Evolutionary conservation across 1,140 invertebrate species (phyloP), one percentile per base, ranked within the genome.

Genomic region (Medauroidea extradentata): DNA sequence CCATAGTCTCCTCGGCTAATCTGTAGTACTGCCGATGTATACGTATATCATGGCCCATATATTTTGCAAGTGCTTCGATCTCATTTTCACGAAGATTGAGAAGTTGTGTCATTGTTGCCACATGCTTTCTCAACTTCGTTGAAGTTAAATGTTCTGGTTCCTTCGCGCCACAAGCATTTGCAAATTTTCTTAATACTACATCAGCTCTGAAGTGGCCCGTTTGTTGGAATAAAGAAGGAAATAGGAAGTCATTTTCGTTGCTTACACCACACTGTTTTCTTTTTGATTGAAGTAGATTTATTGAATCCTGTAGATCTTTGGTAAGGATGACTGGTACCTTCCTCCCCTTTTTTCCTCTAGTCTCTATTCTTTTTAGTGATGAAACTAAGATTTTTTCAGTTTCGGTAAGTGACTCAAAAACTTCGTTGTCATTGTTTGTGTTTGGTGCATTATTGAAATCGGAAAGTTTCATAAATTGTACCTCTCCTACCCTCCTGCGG

Each of bases 61-160:
- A 56, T 18, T 52, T 23, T 1, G 58, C 61, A 27, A 60, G 55
- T 25, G 57, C 51, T 14, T 63, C 61, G 13, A 53, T 48, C 54
- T 65, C 64, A 5, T 51, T 29, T 13, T 57, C 53, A 13, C 5
- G 60, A 0, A 65, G 27, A 49, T 58, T 61, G 29, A 65, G 16
- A 43, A 65, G 44, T 51, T 65, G 57, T 25, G 61, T 29, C 5
- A 65, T 53, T 18, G 57, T 63, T 7, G 64, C 61, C 1, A 63
- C 60, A 53, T 63, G 64, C 54, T 65, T 63, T 19, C 61, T 27
- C n/a, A 65, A 51, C 51, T 59, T 52, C 29, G 52, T 65, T 16
- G 54, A 57, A 13, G 61, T 61, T 23, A 65, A 51, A 11, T 59
- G 29, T 2, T 49, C 38, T 19, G 61, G 48, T 49, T 65, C 34